Evolutionary conservation across 2,888 invertebrate species (phyloP).

Genomic region (Tolmerus cingulatus): DNA sequence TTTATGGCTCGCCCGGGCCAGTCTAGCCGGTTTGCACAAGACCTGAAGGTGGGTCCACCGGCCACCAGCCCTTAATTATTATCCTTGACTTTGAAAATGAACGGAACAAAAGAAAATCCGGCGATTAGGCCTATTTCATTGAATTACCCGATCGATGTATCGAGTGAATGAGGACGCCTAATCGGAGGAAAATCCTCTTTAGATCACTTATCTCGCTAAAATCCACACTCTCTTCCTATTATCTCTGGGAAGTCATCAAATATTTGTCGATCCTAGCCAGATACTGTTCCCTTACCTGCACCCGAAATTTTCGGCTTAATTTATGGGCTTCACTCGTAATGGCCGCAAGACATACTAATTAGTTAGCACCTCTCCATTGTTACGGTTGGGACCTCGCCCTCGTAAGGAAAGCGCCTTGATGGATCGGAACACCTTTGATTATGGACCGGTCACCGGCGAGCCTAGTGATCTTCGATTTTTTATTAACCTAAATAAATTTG

Average conservation of each 20-base stretch:
- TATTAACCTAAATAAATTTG: conserved; percentile 46
- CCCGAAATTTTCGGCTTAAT: conserved; percentile 42
- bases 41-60: conserved; percentile 30
- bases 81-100: not conserved
- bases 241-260: conserved; percentile 47
- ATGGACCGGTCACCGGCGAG: conserved; percentile 1
- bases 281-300: conserved; percentile 36
- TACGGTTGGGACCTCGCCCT: conserved; percentile 16
- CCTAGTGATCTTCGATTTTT: conserved; percentile 32
- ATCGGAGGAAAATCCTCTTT: not conserved
- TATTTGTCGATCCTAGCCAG: conserved; percentile 44
- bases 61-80: conserved; percentile 42
- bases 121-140: conserved; percentile 9
- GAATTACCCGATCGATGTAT: not conserved
- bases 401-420: not conserved
- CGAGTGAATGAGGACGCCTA: not conserved
- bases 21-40: conserved; percentile 15
- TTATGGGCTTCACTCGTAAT: conserved; percentile 44
- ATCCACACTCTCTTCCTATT: conserved; percentile 47
- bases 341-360: conserved; percentile 48
- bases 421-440: conserved; percentile 39
- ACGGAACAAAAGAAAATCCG: not conserved
- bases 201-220: conserved; percentile 42
- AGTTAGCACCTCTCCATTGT: conserved; percentile 48
- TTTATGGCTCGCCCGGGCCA: conserved; percentile 37